Evolutionary conservation across 2,113 vertebrate species (phyloP).

Genomic region (Narcine bancroftii): DNA sequence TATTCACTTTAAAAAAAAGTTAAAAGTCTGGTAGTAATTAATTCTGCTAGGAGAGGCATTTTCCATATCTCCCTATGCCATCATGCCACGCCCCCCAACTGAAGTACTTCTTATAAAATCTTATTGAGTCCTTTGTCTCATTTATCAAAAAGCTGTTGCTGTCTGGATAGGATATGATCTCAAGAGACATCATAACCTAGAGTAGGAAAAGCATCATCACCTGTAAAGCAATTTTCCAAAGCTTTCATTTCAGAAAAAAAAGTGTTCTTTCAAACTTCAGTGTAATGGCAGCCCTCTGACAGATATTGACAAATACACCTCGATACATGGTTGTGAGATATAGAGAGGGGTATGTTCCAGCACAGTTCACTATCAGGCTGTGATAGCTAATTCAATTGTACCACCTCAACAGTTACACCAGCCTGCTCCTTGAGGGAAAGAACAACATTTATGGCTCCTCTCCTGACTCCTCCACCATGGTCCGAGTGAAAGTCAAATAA

Average conservation of each 20-base stretch:
- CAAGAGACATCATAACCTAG: neutral
- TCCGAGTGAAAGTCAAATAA: neutral
- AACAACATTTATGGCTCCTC: neutral
- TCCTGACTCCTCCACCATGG: neutral
- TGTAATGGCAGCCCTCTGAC: neutral
- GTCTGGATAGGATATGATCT: neutral
- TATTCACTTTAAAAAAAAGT: too few species aligned
- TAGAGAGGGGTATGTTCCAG: neutral
- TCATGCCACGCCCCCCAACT: too few species aligned
- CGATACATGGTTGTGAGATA: neutral
- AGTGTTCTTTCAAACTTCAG: conserved; percentile 1
- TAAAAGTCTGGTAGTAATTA: too few species aligned
- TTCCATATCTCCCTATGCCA: too few species aligned
- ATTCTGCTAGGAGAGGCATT: too few species aligned
- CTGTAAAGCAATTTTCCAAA: neutral
- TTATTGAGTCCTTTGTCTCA: neutral
- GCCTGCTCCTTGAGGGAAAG: neutral
- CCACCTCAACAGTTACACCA: neutral
- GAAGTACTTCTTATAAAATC: conserved; percentile 5
- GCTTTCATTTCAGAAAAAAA: neutral
- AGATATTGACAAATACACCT: neutral
- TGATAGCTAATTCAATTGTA: neutral
- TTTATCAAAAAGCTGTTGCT: neutral
- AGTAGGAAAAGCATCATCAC: neutral
- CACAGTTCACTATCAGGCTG: neutral